These are phyloP conservation scores for Rhyacophila brunnea DNA, from an alignment of 1,140 invertebrate genomes.

Conservation along the genomic window DNA sequence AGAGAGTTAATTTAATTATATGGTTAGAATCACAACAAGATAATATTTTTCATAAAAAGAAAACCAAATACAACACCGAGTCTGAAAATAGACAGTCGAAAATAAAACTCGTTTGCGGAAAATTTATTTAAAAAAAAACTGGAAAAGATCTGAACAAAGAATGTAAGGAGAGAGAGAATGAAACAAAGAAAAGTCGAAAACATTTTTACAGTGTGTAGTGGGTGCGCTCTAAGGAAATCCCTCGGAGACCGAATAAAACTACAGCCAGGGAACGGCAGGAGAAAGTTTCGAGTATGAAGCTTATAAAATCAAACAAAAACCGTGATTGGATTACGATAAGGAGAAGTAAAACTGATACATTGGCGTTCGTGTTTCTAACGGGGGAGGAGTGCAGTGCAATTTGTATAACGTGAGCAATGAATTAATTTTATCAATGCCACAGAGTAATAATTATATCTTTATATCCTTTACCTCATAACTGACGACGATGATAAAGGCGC, in stretches of 20 bases:
- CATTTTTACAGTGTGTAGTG: conserved; percentile 17
- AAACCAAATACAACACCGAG: too few species aligned
- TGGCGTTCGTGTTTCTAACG: conserved; percentile 1
- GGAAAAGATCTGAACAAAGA: background rate
- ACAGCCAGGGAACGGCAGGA: background rate
- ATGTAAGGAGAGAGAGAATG: conserved; percentile 9
- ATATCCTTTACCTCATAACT: too few species aligned
- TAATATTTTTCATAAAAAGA: too few species aligned
- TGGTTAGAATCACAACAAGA: too few species aligned
- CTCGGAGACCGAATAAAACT: conserved; percentile 16
- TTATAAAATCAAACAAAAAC: conserved; percentile 37
- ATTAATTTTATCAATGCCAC: too few species aligned
- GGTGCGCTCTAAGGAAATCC: conserved; percentile 17
- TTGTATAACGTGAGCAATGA: too few species aligned
- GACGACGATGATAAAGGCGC: too few species aligned
- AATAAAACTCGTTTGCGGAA: too few species aligned
- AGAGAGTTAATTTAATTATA: too few species aligned
- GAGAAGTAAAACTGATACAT: conserved; percentile 21
- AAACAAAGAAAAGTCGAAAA: conserved; percentile 15
- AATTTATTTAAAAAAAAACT: background rate
- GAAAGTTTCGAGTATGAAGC: conserved; percentile 30
- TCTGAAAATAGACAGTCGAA: too few species aligned
- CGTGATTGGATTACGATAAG: conserved; percentile 36
- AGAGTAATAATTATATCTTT: too few species aligned
- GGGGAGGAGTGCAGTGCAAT: background rate